phyloP scores from a whole-genome alignment of 2,888 invertebrate genomes.

The Melipona beecheii region DNA sequence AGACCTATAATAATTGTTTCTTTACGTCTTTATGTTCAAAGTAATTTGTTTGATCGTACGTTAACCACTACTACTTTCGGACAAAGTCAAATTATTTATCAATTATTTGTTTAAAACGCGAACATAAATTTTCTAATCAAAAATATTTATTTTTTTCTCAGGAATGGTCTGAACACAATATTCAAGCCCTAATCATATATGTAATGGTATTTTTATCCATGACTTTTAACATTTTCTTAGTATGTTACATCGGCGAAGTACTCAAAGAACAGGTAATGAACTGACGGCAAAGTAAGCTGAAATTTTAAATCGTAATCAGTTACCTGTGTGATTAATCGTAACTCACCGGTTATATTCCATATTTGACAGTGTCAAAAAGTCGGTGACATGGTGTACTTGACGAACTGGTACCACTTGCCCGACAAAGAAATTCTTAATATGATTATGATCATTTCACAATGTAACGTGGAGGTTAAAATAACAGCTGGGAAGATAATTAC shows the following conservation, averaged over 20 bases:
- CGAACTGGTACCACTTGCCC: slow-evolving; percentile 75
- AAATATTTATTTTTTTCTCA: slow-evolving; percentile 25
- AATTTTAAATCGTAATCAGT: background rate
- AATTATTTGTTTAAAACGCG: background rate
- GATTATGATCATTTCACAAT: slow-evolving; percentile 70
- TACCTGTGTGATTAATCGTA: background rate
- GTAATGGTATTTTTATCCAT: slow-evolving; percentile 52
- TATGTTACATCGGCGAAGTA: slow-evolving; percentile 65
- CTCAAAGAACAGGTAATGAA: slow-evolving; percentile 64
- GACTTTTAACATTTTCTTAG: slow-evolving; percentile 64
- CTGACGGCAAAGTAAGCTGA: background rate
- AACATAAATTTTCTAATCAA: background rate
- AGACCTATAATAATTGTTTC: background rate
- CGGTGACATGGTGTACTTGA: slow-evolving; percentile 73
- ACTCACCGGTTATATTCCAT: slow-evolving; percentile 20
- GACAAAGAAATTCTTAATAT: slow-evolving; percentile 65
- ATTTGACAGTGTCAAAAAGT: slow-evolving; percentile 69
- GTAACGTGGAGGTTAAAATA: slow-evolving; percentile 68
- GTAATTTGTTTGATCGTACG: background rate
- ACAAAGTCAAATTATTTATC: background rate
- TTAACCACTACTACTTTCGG: background rate
- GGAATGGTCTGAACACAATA: slow-evolving; percentile 54
- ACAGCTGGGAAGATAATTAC: slow-evolving; percentile 76
- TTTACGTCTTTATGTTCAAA: background rate
- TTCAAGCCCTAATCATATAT: slow-evolving; percentile 42